Conservation (phyloP, 92 coral and sea anemone species). For the Parazoanthus swiftii region DNA sequence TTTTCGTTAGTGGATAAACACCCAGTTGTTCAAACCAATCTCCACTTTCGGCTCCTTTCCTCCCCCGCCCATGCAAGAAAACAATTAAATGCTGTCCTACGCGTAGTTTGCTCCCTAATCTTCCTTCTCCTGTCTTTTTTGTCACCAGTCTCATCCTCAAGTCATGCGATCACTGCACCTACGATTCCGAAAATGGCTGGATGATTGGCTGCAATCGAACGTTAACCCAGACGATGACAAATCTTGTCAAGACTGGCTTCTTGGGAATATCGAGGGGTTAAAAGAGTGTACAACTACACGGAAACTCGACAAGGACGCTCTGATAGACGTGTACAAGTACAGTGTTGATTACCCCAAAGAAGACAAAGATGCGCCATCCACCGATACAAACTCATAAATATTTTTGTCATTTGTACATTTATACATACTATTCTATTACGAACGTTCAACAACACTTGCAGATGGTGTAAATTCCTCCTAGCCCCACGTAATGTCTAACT, state of each 20-base stretch:
- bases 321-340: slow-evolving; percentile 78
- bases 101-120: neutral
- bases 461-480: neutral
- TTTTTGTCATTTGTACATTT: slow-evolving; percentile 34
- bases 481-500: neutral
- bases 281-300: slow-evolving; percentile 84
- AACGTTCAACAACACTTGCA: neutral
- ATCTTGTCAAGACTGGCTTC: slow-evolving; percentile 86
- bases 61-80: neutral
- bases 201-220: slow-evolving; percentile 76
- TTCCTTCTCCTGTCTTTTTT: slow-evolving; percentile 1
- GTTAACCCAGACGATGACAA: slow-evolving; percentile 79
- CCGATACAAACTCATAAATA: slow-evolving; percentile 29
- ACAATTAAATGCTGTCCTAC: too few species aligned
- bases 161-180: slow-evolving; percentile 79
- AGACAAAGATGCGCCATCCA: slow-evolving; percentile 7
- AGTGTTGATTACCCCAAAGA: slow-evolving; percentile 66
- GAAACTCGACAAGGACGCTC: slow-evolving; percentile 62
- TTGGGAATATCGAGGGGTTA: slow-evolving; percentile 88
- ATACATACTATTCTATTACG: slow-evolving; percentile 1
- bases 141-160: slow-evolving; percentile 70
- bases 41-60: neutral
- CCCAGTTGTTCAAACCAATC: too few species aligned
- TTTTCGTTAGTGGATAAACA: too few species aligned
- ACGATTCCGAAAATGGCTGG: slow-evolving; percentile 86